These are phyloP conservation scores for Smittia sp. DNA, from an alignment of 2,888 invertebrate species.

Conservation along the genomic window DNA sequence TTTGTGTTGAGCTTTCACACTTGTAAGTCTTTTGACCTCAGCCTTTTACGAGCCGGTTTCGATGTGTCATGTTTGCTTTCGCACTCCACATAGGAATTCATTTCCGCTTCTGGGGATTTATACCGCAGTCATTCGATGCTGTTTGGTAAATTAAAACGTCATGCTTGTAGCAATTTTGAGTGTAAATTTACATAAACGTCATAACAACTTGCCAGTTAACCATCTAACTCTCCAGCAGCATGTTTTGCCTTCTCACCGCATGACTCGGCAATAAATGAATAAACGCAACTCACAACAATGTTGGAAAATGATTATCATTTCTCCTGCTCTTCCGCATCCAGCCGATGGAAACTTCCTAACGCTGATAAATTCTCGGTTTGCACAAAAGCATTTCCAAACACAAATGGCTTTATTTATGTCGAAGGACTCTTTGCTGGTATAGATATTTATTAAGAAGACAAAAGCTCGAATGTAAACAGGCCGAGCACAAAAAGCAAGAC, in stretches of 20 bases:
- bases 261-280: background rate
- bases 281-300: background rate
- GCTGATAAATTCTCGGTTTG: background rate
- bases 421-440: background rate
- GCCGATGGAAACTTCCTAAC: too few species aligned
- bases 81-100: background rate
- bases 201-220: slow-evolving; percentile 30
- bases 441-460: background rate
- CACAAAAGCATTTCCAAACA: background rate
- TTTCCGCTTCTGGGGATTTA: background rate
- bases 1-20: slow-evolving; percentile 18
- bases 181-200: slow-evolving; percentile 38
- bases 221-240: background rate
- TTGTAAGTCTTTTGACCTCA: slow-evolving; percentile 11
- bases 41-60: background rate
- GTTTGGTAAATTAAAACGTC: slow-evolving; percentile 29
- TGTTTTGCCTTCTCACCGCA: background rate
- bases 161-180: slow-evolving; percentile 24
- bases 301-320: background rate
- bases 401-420: background rate
- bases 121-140: background rate
- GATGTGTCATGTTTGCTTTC: slow-evolving; percentile 4
- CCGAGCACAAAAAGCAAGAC: background rate
- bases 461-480: slow-evolving; percentile 4
- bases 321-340: background rate